Base-by-base conservation (phyloP, 1,140 invertebrate genomes). In the Pseudobourletiella spinata region DNA sequence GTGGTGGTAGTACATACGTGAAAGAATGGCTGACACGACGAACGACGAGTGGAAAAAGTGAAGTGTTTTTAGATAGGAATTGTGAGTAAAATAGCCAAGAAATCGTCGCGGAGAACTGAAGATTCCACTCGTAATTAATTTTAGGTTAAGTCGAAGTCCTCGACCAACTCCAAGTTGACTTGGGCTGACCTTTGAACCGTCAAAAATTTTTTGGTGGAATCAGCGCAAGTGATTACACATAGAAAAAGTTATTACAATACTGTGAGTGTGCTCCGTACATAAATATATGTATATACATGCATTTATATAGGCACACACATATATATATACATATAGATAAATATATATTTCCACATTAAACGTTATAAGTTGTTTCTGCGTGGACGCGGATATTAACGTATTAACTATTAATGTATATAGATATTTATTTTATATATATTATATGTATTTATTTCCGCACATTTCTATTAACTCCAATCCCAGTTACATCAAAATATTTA, bases 1-100 rank as follows among this genome's bases (percentile, higher is more conserved):
- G 22, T n/a, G 22, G 18, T 6, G 46, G 16, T n/a, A 29, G 18
- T 32, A 32, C 24, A 39, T 32, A 57, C 26, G 55, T 26, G 46
- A 57, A 15, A 32, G 55, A 57, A 57, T 57, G 55, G 55, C 55
- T 57, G 55, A 32, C 32, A 14, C 16, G n/a, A n/a, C n/a, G 32
- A 39, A 39, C 8, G 32, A 39, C 32, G 32, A 39, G 32, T 39
- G 32, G 32, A 39, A 39, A 39, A 39, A 39, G 32, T 39, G 32
- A 39, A 39, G 8, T 39, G 32, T 39, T 39, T 39, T 39, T 39
- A 39, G 32, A 39, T 39, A 39, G n/a, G 32, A 39, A 39, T 39
- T 11, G 32, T n/a, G 8, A 39, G 32, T n/a, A 39, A 39, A 39
- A 39, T 8, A 39, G 32, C n/a, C 32, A 11, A 39, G 32, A 39